Conservation (phyloP, 2,797 vertebrate genomes). For the Cyprinella venusta region DNA sequence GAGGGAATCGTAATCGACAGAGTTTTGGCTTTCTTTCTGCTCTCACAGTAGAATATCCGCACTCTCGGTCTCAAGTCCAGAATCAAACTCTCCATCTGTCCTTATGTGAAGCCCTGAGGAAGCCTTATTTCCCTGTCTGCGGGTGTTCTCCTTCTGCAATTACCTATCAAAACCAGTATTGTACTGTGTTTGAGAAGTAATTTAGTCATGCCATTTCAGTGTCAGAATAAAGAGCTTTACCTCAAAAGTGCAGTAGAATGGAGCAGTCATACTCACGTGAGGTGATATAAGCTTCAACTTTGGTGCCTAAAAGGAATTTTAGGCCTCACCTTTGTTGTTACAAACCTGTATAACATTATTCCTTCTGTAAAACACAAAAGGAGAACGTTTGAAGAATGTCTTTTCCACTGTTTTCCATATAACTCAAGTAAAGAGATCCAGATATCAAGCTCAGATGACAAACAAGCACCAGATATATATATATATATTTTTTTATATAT, state of each 20-base stretch:
- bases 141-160: constrained; percentile 53
- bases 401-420: neutral
- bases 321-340: neutral
- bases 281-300: neutral
- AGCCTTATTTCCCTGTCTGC: constrained; percentile 26
- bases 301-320: constrained; percentile 2
- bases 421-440: neutral
- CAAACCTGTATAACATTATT: neutral
- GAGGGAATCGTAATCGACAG: neutral
- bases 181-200: constrained; percentile 39
- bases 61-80: constrained; percentile 18
- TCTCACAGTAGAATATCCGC: constrained; percentile 16
- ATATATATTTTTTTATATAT: neutral
- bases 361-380: neutral
- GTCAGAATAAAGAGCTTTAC: constrained; percentile 15
- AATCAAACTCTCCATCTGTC: constrained; percentile 11
- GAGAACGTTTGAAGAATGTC: neutral
- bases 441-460: neutral
- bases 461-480: neutral
- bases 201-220: constrained; percentile 42
- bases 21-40: neutral
- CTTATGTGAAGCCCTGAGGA: constrained; percentile 8
- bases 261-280: constrained; percentile 1
- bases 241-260: constrained; percentile 11
- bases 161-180: constrained; percentile 41